Evolutionary conservation across 2,797 vertebrate species (phyloP).

Genomic region (Liparis tanakae): DNA sequence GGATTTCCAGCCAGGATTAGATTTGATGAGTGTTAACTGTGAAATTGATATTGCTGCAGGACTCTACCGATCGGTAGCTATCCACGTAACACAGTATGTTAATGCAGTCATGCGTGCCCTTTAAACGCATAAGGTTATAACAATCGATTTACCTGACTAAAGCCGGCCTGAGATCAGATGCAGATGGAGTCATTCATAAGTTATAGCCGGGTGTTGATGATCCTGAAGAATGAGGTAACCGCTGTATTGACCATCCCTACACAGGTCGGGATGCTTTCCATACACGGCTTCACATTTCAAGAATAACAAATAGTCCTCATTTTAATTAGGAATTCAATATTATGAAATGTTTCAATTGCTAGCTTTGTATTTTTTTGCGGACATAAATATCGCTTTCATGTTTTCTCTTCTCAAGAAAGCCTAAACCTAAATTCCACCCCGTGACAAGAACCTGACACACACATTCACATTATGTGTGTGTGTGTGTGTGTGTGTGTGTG

Average conservation of each 20-base stretch:
- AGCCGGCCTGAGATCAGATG: constrained; percentile 46
- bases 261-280: neutral
- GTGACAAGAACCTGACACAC: constrained; percentile 18
- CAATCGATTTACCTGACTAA: constrained; percentile 51
- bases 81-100: constrained; percentile 74
- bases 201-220: constrained; percentile 21
- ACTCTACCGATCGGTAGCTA: constrained; percentile 56
- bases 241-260: constrained; percentile 8
- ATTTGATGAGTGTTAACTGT: constrained; percentile 77
- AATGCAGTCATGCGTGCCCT: constrained; percentile 67
- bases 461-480: constrained; percentile 33
- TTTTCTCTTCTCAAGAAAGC: neutral
- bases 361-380: neutral
- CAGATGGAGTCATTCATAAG: constrained; percentile 16
- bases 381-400: neutral
- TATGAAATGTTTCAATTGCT: neutral
- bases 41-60: constrained; percentile 74
- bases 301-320: neutral
- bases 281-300: neutral
- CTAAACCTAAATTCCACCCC: neutral
- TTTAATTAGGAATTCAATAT: neutral
- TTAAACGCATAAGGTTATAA: constrained; percentile 64
- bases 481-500: constrained; percentile 42
- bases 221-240: neutral
- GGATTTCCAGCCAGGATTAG: constrained; percentile 70